phyloP scores from a whole-genome alignment of 2,113 vertebrate species.

The Haliaeetus leucogaster region DNA sequence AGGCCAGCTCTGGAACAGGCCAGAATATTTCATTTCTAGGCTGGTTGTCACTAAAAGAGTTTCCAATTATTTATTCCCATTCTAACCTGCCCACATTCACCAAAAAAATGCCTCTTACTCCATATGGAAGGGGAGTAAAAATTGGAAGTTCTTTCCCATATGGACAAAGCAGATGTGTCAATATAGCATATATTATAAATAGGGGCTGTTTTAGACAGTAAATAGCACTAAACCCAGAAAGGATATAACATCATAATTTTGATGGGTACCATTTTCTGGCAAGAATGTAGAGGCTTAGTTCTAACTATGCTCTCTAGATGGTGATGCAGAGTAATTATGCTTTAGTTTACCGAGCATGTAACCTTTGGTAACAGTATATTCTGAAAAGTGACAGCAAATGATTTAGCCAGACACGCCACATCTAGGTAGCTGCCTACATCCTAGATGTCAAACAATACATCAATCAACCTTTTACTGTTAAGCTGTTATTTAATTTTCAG shows the following conservation, averaged over 20 bases:
- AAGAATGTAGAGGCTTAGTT: background rate
- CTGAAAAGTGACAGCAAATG: background rate
- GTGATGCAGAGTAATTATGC: constrained; percentile 29
- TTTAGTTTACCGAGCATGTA: background rate
- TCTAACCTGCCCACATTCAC: background rate
- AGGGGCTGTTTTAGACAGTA: background rate
- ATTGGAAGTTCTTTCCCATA: background rate
- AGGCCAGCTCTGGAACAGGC: background rate
- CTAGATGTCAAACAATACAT: background rate
- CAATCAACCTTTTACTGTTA: background rate
- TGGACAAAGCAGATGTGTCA: background rate
- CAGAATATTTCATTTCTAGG: background rate
- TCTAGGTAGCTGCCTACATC: background rate
- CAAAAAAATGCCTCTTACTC: background rate
- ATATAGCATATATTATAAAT: background rate
- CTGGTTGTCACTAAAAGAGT: background rate
- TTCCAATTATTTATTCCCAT: background rate
- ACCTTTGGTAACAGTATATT: background rate
- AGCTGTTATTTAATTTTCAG: background rate
- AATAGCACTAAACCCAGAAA: background rate
- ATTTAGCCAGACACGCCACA: background rate
- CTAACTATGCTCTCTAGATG: constrained; percentile 4
- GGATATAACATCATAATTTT: background rate
- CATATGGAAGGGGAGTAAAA: background rate
- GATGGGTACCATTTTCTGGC: background rate